phyloP scores from a whole-genome alignment of 1,140 invertebrate species.

The Euwallacea similis region DNA sequence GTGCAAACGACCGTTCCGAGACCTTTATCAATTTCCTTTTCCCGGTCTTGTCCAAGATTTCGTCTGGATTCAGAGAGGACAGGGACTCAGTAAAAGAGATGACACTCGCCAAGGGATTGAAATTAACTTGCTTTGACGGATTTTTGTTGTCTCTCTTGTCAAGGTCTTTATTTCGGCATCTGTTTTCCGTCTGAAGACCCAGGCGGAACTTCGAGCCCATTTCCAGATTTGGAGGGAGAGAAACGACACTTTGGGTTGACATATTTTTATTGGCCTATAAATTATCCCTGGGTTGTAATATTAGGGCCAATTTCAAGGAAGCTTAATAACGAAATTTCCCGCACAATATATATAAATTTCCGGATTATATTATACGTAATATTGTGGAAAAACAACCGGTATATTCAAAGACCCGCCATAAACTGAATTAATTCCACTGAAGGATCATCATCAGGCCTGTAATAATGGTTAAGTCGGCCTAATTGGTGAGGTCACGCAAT shows the following conservation, averaged over 20 bases:
- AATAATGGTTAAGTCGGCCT: conserved; percentile 26
- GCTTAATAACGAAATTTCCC: no score
- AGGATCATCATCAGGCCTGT: conserved; percentile 22
- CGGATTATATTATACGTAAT: no score
- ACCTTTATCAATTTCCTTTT: conserved; percentile 39
- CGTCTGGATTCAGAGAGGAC: not conserved
- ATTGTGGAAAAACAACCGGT: not conserved
- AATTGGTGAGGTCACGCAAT: conserved; percentile 44
- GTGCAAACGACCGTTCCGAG: conserved; percentile 44
- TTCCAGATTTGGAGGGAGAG: conserved; percentile 44
- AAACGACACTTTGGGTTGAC: conserved; percentile 48
- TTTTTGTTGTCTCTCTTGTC: conserved; percentile 11
- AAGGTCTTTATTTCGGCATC: conserved; percentile 4
- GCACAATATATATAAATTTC: no score
- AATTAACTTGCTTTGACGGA: conserved; percentile 30
- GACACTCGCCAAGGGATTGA: conserved; percentile 30
- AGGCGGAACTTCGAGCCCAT: conserved; percentile 42
- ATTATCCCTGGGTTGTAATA: no score
- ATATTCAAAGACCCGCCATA: conserved; percentile 11
- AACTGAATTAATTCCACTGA: conserved; percentile 42
- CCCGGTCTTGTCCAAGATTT: not conserved
- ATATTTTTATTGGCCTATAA: conserved; percentile 26
- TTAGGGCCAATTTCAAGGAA: no score
- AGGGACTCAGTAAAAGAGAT: conserved; percentile 22
- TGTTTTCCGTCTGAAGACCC: conserved; percentile 10